phyloP scores from a whole-genome alignment of 2,113 vertebrate species.

The Anseranas semipalmata region DNA sequence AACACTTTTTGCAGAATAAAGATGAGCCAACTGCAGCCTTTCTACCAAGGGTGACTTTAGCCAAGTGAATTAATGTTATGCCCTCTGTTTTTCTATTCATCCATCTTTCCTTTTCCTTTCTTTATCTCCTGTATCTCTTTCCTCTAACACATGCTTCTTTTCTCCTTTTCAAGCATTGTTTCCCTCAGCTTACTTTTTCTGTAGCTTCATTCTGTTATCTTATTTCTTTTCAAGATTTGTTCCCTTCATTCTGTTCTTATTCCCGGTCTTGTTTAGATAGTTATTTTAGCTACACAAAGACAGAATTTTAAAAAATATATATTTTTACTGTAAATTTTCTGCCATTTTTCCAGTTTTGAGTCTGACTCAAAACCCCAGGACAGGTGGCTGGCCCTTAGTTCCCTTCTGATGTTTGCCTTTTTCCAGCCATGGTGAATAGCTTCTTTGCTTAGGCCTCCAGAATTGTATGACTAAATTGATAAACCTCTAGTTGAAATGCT shows the following conservation, averaged over 20 bases:
- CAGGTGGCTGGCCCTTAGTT: neutral
- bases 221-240: neutral
- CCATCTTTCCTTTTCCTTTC: neutral
- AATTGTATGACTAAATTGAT: neutral
- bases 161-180: neutral
- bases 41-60: neutral
- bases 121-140: neutral
- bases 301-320: neutral
- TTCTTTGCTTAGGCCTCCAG: neutral
- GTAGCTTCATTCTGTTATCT: neutral
- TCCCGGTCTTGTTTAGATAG: neutral
- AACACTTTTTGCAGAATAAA: neutral
- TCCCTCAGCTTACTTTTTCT: neutral
- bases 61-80: neutral
- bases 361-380: neutral
- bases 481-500: neutral
- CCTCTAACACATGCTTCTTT: neutral
- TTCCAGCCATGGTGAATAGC: neutral
- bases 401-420: neutral
- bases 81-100: neutral
- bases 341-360: neutral
- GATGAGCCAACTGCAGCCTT: neutral
- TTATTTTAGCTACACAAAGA: neutral
- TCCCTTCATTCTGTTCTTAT: neutral
- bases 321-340: neutral